Base-by-base conservation (phyloP, 92 coral and sea anemone genomes). In the Heliopora coerulea region DNA sequence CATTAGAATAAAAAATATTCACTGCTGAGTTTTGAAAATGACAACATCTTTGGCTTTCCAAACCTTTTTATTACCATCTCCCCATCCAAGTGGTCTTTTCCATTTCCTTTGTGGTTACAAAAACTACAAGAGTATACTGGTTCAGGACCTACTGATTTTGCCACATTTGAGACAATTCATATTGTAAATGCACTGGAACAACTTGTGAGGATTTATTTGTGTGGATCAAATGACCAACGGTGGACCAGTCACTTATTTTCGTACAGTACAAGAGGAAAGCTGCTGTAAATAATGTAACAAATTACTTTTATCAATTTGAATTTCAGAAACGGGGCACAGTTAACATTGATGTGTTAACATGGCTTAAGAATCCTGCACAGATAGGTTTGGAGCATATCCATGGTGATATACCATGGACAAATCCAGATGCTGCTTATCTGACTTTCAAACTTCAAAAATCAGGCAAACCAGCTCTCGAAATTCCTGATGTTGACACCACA, bases 381-480 rank as follows among this genome's bases (percentile, higher is more conserved):
- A 39, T 44, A 3, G 26, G 52, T 20, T 48, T n/a, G 17, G 10
- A 68, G 4, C 66, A n/a, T 10, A 23, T 83, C 3, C 73, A 65
- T 0, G 85, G 73, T 0, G 80, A 82, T 14, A 58, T 82, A 19
- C 83, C 80, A 0, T 62, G 83, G 67, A 34, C 27, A 0, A 33
- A 69, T 14, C 1, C 3, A 1, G 65, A 62, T 0, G 26, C 56
- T 1, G 88, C 83, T 0, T 77, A 58, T 30, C 37, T 75, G 8
- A 80, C 76, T 8, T 37, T 65, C 2, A 78, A 65, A 32, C 59
- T 59, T 0, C 91, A 87, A 18, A 70, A 72, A n/a, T 75, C 88
- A 0, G 32, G 49, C 21, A 37, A 54, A 13, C 25, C 39, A 0
- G 56, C 78, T 0, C 39, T 79, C 0, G 62, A 80, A 2, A 15